Evolutionary conservation across 2,888 invertebrate species (phyloP).

Genomic region (Pachymerium ferrugineum): DNA sequence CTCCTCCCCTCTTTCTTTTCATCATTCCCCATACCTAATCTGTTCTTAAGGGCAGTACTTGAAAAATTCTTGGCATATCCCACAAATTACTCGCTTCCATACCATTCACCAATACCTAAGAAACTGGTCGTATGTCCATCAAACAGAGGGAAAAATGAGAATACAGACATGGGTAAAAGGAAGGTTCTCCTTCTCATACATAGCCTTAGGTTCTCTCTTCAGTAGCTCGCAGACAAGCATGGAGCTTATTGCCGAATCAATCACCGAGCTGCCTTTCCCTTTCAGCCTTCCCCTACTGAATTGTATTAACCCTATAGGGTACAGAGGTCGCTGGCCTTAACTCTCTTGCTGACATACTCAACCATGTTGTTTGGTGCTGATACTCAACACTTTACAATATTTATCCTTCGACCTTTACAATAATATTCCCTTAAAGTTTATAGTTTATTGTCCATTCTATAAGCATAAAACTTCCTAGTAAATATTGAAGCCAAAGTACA

Average conservation of each 20-base stretch:
- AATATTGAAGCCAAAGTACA: no score
- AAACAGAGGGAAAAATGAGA: conserved; percentile 10
- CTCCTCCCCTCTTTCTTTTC: not conserved
- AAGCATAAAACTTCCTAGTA: no score
- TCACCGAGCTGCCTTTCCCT: conserved; percentile 3
- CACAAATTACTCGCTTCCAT: conserved; percentile 1
- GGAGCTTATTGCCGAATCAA: conserved; percentile 15
- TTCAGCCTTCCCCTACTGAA: conserved; percentile 8
- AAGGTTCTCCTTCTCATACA: not conserved
- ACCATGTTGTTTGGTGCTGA: conserved; percentile 14
- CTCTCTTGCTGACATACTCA: conserved; percentile 21
- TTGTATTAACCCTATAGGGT: conserved; percentile 15
- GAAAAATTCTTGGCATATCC: conserved; percentile 11
- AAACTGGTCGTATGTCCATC: not conserved
- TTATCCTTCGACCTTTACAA: not conserved
- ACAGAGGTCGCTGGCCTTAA: conserved; percentile 10
- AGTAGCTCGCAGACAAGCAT: not conserved
- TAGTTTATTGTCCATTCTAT: not conserved
- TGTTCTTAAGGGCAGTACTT: not conserved
- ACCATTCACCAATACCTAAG: conserved; percentile 17
- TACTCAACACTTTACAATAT: conserved; percentile 14
- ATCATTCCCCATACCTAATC: not conserved
- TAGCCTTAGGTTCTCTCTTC: not conserved
- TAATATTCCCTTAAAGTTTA: not conserved
- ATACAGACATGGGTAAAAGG: not conserved